A percentile compares a stretch with the other conserved stretches of the same genome.
Conservation (phyloP, 2,797 vertebrate species). For the Acipenser oxyrinchus region DNA sequence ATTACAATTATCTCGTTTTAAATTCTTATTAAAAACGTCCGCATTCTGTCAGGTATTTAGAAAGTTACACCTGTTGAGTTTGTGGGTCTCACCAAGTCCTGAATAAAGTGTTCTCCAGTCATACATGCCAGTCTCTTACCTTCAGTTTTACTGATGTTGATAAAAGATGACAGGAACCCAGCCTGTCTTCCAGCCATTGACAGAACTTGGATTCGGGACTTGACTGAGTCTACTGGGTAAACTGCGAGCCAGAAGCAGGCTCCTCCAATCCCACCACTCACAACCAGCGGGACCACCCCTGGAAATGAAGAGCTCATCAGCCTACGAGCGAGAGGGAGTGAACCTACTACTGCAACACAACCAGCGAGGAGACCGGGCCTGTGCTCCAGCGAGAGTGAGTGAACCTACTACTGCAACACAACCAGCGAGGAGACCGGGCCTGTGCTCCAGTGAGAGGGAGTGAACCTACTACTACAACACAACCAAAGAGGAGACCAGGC, state of each 20-base stretch:
- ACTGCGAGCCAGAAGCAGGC: conserved; percentile 70
- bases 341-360: too few species aligned
- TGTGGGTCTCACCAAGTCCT: background rate
- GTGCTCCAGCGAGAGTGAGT: too few species aligned
- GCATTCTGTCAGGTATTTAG: too few species aligned
- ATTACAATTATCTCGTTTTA: background rate
- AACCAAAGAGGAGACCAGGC: too few species aligned
- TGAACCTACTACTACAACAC: too few species aligned
- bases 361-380: too few species aligned
- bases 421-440: too few species aligned
- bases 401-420: too few species aligned
- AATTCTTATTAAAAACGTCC: background rate
- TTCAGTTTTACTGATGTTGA: conserved; percentile 55
- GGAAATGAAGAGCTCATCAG: too few species aligned
- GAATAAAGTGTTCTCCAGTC: background rate
- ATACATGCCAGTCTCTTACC: conserved; percentile 37
- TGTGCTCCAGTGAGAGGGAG: too few species aligned
- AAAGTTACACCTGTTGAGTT: too few species aligned
- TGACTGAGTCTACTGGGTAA: conserved; percentile 71
- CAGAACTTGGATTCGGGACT: conserved; percentile 75
- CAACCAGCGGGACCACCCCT: conserved; percentile 62
- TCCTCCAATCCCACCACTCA: conserved; percentile 72
- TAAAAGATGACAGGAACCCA: conserved; percentile 60
- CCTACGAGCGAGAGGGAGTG: too few species aligned
- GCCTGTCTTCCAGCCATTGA: conserved; percentile 69